phyloP scores from a whole-genome alignment of 1,140 invertebrate species.

The Pinna nobilis region DNA sequence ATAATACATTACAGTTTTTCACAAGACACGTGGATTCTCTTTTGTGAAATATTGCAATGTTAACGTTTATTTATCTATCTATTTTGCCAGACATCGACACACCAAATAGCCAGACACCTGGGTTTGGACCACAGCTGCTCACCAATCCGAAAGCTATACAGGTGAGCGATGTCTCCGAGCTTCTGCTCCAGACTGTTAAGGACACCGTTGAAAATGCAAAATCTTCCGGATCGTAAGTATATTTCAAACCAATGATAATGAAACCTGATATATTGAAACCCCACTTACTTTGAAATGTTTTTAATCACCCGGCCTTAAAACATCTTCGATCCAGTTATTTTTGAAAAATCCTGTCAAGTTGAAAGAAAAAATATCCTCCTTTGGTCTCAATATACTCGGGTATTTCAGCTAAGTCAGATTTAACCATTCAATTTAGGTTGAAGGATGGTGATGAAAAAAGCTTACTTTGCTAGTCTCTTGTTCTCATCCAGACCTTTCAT shows the following conservation, averaged over 20 bases:
- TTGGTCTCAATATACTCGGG: no score
- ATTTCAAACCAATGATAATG: neutral
- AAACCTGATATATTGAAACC: neutral
- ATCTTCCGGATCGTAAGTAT: neutral
- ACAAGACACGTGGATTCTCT: no score
- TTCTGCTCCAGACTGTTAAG: constrained; percentile 20
- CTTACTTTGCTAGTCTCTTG: no score
- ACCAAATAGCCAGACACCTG: constrained; percentile 12
- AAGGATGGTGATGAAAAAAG: no score
- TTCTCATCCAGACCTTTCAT: no score
- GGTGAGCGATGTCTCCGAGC: constrained; percentile 2
- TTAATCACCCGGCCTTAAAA: neutral
- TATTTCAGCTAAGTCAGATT: neutral
- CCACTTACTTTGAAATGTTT: neutral
- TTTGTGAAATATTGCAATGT: no score
- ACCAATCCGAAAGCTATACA: constrained; percentile 17
- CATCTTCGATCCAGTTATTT: neutral
- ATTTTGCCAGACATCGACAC: constrained; percentile 23
- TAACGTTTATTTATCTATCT: no score
- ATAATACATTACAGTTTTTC: no score
- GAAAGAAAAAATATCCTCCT: no score
- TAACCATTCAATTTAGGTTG: no score
- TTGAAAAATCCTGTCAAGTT: neutral
- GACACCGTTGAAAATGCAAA: constrained; percentile 1
- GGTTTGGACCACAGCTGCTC: constrained; percentile 33